These are phyloP conservation scores for Cladorhizidae sp. DNA, from an alignment of 37 sponge, comb jelly and placozoan species.

Conservation along the genomic window DNA sequence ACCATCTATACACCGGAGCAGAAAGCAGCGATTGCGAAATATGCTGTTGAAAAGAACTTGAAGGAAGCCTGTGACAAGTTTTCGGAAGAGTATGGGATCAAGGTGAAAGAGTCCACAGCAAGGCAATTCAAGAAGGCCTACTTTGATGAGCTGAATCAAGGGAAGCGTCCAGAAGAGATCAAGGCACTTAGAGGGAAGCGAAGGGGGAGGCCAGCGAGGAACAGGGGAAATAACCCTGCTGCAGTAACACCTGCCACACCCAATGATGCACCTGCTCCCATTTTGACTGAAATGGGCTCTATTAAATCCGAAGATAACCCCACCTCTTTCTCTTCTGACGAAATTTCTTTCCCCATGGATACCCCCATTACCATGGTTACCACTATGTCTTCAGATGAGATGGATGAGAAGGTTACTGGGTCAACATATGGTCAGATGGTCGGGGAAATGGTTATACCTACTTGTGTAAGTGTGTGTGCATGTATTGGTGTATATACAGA, in stretches of 20 bases:
- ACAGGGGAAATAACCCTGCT: too few relatives aligned
- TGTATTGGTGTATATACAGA: too few relatives aligned
- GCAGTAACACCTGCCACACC: too few relatives aligned
- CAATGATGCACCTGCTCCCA: too few relatives aligned
- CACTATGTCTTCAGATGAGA: too few relatives aligned
- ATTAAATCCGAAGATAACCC: neutral
- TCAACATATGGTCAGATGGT: slow-evolving; percentile 1
- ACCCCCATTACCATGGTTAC: neutral
- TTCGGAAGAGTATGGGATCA: slow-evolving; percentile 9
- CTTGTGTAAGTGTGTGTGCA: neutral
- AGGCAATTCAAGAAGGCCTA: slow-evolving; percentile 26
- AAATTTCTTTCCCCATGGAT: neutral
- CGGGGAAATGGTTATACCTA: neutral
- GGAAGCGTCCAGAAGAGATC: slow-evolving; percentile 15
- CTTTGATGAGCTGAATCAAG: slow-evolving; percentile 12
- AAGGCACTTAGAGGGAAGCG: neutral
- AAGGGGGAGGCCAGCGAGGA: neutral
- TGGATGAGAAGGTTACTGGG: too few relatives aligned
- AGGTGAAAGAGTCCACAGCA: slow-evolving; percentile 17
- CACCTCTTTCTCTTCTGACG: neutral
- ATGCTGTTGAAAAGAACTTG: slow-evolving; percentile 3
- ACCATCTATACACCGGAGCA: slow-evolving; percentile 28
- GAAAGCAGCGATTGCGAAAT: slow-evolving; percentile 19
- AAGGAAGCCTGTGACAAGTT: slow-evolving; percentile 6
- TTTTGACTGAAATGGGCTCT: too few relatives aligned